Conservation (phyloP, 2,797 vertebrate species). For the Pseudochaenichthys georgianus region DNA sequence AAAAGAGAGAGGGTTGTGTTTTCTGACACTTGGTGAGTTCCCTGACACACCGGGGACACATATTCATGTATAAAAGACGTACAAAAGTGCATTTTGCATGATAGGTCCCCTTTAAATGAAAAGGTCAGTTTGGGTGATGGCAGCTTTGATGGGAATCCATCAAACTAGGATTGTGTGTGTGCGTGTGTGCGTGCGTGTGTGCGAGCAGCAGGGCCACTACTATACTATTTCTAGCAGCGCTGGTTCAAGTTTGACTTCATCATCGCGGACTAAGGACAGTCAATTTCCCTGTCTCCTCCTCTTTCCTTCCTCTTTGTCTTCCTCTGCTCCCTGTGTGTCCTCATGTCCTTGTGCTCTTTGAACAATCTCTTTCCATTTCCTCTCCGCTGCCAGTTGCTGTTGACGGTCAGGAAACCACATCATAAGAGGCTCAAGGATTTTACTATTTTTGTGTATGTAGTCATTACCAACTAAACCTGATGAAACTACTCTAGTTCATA, state of each 20-base stretch:
- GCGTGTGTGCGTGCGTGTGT: constrained; percentile 14
- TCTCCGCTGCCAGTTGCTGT: neutral
- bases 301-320: constrained; percentile 17
- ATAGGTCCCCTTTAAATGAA: constrained; percentile 18
- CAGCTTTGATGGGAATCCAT: constrained; percentile 76
- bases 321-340: neutral
- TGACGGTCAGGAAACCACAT: neutral
- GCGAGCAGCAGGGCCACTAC: constrained; percentile 32
- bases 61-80: too few species aligned
- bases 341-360: neutral
- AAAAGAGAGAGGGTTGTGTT: too few species aligned
- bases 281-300: constrained; percentile 31
- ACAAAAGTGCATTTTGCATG: too few species aligned
- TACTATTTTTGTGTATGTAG: neutral
- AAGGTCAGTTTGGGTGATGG: constrained; percentile 71
- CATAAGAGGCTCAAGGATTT: neutral
- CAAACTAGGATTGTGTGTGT: constrained; percentile 28
- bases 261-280: constrained; percentile 42
- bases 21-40: too few species aligned
- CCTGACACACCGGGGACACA: too few species aligned
- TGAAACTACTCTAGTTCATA: neutral
- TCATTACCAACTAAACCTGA: neutral
- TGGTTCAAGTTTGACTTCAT: constrained; percentile 65
- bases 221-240: constrained; percentile 65
- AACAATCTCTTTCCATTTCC: neutral